phyloP scores from a whole-genome alignment of 2,113 vertebrate genomes.

The Nannobrachium achirus region DNA sequence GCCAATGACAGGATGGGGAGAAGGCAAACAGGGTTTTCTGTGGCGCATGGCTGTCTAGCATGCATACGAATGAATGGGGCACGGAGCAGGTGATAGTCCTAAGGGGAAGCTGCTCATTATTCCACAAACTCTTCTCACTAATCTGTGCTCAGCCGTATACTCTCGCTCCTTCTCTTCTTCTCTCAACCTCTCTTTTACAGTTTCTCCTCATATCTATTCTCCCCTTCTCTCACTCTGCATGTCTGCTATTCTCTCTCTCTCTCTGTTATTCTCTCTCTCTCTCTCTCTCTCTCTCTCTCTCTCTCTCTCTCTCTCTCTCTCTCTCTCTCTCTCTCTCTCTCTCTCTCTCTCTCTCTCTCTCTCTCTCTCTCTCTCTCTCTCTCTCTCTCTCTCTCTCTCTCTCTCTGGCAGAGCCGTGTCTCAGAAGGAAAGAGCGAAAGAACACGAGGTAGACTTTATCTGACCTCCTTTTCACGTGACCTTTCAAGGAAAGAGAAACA shows the following conservation, averaged over 20 bases:
- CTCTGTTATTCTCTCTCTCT: neutral
- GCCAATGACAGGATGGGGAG: slow-evolving; percentile 52
- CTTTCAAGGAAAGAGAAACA: slow-evolving; percentile 45
- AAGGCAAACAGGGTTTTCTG: slow-evolving; percentile 18
- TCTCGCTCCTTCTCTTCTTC: neutral
- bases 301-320: neutral
- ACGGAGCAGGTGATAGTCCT: slow-evolving; percentile 48
- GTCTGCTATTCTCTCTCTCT: neutral
- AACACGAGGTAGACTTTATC: slow-evolving; percentile 38
- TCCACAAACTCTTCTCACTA: slow-evolving; percentile 48
- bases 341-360: slow-evolving; percentile 5
- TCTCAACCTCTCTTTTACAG: slow-evolving; percentile 5
- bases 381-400: slow-evolving; percentile 13
- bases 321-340: neutral
- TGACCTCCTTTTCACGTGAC: slow-evolving; percentile 63
- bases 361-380: slow-evolving; percentile 8
- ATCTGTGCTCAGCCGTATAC: slow-evolving; percentile 39
- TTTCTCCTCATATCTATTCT: slow-evolving; percentile 8
- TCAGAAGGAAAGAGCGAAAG: slow-evolving; percentile 59
- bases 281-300: neutral
- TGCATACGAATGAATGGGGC: slow-evolving; percentile 44
- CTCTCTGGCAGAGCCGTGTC: slow-evolving; percentile 52
- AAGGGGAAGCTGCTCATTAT: slow-evolving; percentile 53
- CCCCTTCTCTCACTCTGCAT: slow-evolving; percentile 1
- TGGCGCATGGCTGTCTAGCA: slow-evolving; percentile 9